Conservation (phyloP, 2,888 invertebrate genomes). For the Acanthosepion esculentum region DNA sequence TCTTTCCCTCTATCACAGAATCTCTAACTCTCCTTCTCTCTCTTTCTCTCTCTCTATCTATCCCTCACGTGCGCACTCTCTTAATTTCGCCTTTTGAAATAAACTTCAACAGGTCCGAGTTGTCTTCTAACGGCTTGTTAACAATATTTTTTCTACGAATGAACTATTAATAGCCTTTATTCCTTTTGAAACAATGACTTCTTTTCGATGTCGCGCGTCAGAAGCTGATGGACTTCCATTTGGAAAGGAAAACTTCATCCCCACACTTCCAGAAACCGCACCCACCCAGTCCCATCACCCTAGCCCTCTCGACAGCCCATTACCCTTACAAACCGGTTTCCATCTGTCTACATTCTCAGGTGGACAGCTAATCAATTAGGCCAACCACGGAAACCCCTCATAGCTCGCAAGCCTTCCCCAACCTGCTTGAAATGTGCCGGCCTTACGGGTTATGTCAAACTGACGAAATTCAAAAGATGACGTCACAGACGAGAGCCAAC, state of each 20-base stretch:
- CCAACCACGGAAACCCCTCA: neutral
- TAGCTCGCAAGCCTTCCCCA: neutral
- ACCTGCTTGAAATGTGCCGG: neutral
- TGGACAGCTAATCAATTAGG: slow-evolving; percentile 23
- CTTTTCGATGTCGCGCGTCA: neutral
- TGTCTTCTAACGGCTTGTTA: neutral
- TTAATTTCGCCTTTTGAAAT: neutral
- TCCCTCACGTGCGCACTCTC: neutral
- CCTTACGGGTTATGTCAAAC: neutral
- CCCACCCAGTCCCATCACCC: neutral
- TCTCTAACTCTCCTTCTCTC: neutral
- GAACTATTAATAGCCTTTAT: neutral
- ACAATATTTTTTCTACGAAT: neutral
- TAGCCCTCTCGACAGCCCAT: neutral
- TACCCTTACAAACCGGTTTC: slow-evolving; percentile 9
- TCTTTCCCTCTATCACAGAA: too few relatives aligned
- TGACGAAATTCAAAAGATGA: neutral
- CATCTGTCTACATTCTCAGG: slow-evolving; percentile 22
- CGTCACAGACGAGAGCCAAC: neutral
- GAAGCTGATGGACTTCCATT: neutral
- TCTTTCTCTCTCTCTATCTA: neutral
- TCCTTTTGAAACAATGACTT: neutral
- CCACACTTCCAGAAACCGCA: neutral
- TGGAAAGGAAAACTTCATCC: neutral
- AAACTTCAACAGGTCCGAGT: neutral